Base-by-base conservation (phyloP, 2,888 invertebrate genomes). In the Cheilosia grossa region DNA sequence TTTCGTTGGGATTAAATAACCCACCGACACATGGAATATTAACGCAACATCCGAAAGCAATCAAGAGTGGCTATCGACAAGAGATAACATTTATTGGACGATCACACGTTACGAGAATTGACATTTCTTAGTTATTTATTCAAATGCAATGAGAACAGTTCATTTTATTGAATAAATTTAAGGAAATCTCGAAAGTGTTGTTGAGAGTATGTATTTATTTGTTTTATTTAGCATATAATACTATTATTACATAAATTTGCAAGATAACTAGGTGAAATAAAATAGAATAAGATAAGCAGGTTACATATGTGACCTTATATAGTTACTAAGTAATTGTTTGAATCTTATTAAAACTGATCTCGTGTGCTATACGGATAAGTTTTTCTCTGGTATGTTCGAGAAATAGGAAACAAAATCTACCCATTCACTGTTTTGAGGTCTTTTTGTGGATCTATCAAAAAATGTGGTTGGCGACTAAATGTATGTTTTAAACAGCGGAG, bases 61-160 rank as follows among this genome's bases (percentile, higher is more conserved):
- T 77, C 77, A 54, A 69, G 67, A 77, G 67, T 37, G 13, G 4
- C 37, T 77, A 59, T 77, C 61, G 77, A 30, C 24, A 19, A 70
- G 59, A 72, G 40, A 47, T 19, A 61, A 61, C 9, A 47, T 42
- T 49, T 40, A 66, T 58, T 37, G 58, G 40, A 17, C 30, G 64
- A 64, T 66, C 56, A 13, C 27, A 58, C 37, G 27, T 74, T 56
- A 47, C 37, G 56, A 33, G 61, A 63, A 30, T 42, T 42, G 19
- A 24, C 40, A 13, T 10, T 37, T 37, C 4, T 13, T 1, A 37
- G 10, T 13, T 37, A 37, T 19, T 54, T 42, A 30, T 19, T 59
- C 40, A 73, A 73, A 64, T 64, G 53, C 17, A 72, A 51, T 61
- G 61, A 30, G 54, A 17, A 13, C n/a, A 27, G 44, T 44, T 58